phyloP scores from a whole-genome alignment of 2,113 vertebrate species.

The Channa argus region DNA sequence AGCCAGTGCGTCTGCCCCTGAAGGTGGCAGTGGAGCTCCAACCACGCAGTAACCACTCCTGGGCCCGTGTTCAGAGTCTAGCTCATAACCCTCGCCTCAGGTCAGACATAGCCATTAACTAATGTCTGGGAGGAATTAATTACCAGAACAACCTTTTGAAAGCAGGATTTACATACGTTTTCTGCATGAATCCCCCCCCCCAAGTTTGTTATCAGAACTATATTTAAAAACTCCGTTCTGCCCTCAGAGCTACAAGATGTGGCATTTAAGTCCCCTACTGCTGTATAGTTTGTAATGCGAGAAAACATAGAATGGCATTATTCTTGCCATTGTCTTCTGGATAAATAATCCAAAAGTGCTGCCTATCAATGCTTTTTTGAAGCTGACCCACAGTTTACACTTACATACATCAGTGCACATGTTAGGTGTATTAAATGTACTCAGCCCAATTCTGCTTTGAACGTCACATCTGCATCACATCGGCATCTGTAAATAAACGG shows the following conservation, averaged over 20 bases:
- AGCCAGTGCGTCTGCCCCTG: slow-evolving; percentile 94
- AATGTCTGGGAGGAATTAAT: neutral
- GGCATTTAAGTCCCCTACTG: neutral
- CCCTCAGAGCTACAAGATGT: neutral
- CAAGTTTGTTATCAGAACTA: neutral
- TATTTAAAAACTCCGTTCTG: neutral
- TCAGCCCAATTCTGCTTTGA: neutral
- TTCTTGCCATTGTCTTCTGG: neutral
- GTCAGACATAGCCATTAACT: slow-evolving; percentile 72
- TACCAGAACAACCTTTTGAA: neutral
- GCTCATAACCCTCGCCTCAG: slow-evolving; percentile 98
- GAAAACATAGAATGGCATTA: neutral
- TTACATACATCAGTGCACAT: neutral
- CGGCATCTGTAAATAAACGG: neutral
- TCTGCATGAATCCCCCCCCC: too few species aligned
- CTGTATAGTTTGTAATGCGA: neutral
- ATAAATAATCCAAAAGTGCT: neutral
- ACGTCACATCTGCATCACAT: neutral
- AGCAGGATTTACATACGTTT: neutral
- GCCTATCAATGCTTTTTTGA: neutral
- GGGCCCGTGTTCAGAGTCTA: slow-evolving; percentile 96
- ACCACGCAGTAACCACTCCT: slow-evolving; percentile 94
- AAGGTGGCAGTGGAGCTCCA: slow-evolving; percentile 96
- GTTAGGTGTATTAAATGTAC: neutral
- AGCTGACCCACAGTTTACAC: neutral